Percentiles rank a stretch among this genome's conserved stretches.
Conservation (phyloP, 2,888 invertebrate species). For the Drosophila buzzatii region DNA sequence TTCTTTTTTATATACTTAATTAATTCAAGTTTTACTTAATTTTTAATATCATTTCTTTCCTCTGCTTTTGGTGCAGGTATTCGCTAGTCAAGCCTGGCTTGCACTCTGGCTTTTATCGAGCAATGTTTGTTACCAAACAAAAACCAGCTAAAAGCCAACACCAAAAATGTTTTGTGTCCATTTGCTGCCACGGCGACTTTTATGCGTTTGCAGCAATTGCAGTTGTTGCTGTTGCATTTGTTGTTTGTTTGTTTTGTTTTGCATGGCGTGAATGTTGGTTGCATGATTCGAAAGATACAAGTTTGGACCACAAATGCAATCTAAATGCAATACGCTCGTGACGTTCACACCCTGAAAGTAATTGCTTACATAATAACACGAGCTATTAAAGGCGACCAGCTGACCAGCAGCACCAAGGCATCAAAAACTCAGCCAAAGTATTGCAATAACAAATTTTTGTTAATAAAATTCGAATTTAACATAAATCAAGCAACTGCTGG, state of each 20-base stretch:
- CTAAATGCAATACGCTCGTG: constrained; percentile 51
- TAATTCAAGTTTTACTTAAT: background rate
- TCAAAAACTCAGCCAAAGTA: background rate
- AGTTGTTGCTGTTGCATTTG: constrained; percentile 4
- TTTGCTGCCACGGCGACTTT: constrained; percentile 31
- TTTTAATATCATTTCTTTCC: background rate
- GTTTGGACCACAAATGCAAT: constrained; percentile 35
- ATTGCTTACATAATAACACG: constrained; percentile 44
- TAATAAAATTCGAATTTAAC: constrained; percentile 8
- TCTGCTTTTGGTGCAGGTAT: constrained; percentile 3
- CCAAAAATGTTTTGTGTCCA: constrained; percentile 45
- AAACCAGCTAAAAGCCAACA: constrained; percentile 41
- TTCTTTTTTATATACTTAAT: no score
- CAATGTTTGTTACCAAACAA: constrained; percentile 30
- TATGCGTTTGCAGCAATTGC: constrained; percentile 31
- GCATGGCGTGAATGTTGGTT: constrained; percentile 56
- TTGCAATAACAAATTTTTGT: constrained; percentile 10
- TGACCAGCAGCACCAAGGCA: constrained; percentile 1
- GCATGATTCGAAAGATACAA: constrained; percentile 51
- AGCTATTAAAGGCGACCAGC: constrained; percentile 19
- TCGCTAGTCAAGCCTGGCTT: constrained; percentile 6
- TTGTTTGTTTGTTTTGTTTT: constrained; percentile 26
- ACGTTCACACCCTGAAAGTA: constrained; percentile 58
- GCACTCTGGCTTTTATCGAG: constrained; percentile 28
- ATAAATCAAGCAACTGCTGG: background rate